Base-by-base conservation (phyloP, 2,888 invertebrate genomes). In the Apeira syringaria region DNA sequence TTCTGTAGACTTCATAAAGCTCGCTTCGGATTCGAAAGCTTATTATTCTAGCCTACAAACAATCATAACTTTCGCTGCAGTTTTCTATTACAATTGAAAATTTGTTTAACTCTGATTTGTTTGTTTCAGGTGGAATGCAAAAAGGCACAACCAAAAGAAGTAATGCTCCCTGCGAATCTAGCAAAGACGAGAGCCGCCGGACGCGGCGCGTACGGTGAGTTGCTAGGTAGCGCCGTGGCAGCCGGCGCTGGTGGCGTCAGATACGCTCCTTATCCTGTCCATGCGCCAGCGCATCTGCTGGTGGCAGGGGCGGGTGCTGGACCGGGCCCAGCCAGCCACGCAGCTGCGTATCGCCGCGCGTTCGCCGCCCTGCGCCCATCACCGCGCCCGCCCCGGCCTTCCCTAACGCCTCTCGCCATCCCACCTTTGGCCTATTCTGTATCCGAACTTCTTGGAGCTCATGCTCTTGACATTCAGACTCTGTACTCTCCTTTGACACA, bases 121-220 rank as follows among this genome's bases (percentile, higher is more conserved):
- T 84, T 80, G 77, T 87, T 87, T 26, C 92, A 99, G 99, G 99
- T 99, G 92, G 99, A 99, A 93, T 99, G 99, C 93, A 99, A 99
- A 94, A 99, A 99, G 91, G 99, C 99, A 79, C 99, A 99, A 92
- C 99, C 99, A 59, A 99, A 99, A 93, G 99, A 99, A 93, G 99
- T 99, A 74, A 99, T 99, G 99, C 94, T 99, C 80, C 99, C 99
- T 74, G 96, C 97, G 68, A 97, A 97, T 90, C 91, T 97, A 92
- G 97, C 97, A 77, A 97, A 97, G 93, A 97, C 97, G 91, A 94
- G 97, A 86, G 97, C 97, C 84, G 96, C 97, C 74, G 97, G 97
- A 71, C 95, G 97, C 91, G 97, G 97, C 91, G 96, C 97, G 92
- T 98, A 97, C 94, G 97, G 97, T 98, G 97, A 97, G 97, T 97